Evolutionary conservation across 2,797 vertebrate genomes (phyloP), one percentile per base, ranked within the genome.

Genomic region (Myiothlypis coronata): DNA sequence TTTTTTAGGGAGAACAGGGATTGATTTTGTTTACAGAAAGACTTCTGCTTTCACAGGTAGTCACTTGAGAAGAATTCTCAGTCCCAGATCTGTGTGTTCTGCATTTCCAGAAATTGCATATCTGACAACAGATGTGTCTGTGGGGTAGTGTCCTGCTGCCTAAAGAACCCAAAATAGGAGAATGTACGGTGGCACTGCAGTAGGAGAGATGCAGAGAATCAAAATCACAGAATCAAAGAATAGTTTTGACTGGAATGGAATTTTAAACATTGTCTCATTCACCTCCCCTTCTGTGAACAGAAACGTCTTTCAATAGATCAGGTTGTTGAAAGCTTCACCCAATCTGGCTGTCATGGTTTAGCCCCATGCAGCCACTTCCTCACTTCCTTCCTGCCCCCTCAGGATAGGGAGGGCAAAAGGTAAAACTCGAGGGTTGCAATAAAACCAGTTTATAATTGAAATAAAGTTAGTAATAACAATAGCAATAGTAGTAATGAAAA

Each of bases 11-110:
- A 83, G 44, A 79, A 28, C 18, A 39, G 28, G 23, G 35, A 30
- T 79, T 88, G 39, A n/a, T 79, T 88, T 37, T 88, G 24, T 72
- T 93, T 90, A 68, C 59, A 88, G 76, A 60, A 83, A 77, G 50
- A 34, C 26, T 56, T 90, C 39, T 83, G 28, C n/a, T 90, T 75
- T 91, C 46, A 41, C 37, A 83, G 61, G 47, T 88, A 71, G 47
- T 32, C 32, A 34, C 19, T 63, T 74, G 44, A 35, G 41, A 72
- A 71, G 23, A 87, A 34, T 37, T 68, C 21, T 90, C 6, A 61
- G 30, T 84, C 39, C 28, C 27, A 60, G 34, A 17, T 50, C 10
- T 3, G 2, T 43, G n/a, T 72, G 49, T 83, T 89, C 60, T 68
- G 16, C 44, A n/a, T 14, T 91, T 71, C 57, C 24, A 63, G 43